Conservation (phyloP, 2,888 invertebrate species). For the Pycnomerus fuliginosus region DNA sequence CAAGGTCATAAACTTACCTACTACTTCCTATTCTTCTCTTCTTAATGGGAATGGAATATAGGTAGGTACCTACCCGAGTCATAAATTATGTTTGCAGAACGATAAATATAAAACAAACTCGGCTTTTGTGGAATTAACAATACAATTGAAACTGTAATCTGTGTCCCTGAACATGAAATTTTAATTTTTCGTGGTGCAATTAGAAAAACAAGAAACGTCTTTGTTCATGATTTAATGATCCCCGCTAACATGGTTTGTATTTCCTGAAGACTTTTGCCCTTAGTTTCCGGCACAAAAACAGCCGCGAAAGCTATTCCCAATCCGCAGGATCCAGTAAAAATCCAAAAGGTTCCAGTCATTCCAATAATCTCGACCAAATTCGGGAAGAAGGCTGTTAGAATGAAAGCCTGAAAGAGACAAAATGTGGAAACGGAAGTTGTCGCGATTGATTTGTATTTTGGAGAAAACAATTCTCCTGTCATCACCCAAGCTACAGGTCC, state of each 20-base stretch:
- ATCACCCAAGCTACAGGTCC: constrained; percentile 80
- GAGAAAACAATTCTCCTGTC: constrained; percentile 77
- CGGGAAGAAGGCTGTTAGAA: constrained; percentile 34
- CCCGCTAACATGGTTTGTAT: constrained; percentile 29
- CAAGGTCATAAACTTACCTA: no score
- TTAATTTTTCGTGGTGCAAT: no score
- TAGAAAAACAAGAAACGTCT: no score
- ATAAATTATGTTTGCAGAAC: no score
- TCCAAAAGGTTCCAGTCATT: constrained; percentile 34
- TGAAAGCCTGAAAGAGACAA: constrained; percentile 28
- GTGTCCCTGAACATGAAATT: no score
- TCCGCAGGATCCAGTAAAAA: constrained; percentile 29
- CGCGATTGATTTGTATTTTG: constrained; percentile 71
- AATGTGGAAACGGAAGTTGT: constrained; percentile 25
- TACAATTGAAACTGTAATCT: no score
- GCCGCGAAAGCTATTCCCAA: constrained; percentile 28
- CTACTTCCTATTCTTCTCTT: no score
- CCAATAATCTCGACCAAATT: constrained; percentile 25
- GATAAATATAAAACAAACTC: no score
- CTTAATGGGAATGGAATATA: no score
- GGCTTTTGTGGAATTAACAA: no score
- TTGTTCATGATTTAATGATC: no score
- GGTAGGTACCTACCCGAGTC: no score
- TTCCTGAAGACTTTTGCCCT: constrained; percentile 33
- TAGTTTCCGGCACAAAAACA: constrained; percentile 36